phyloP scores from a whole-genome alignment of 2,113 vertebrate species.

The Scytalopus superciliaris region DNA sequence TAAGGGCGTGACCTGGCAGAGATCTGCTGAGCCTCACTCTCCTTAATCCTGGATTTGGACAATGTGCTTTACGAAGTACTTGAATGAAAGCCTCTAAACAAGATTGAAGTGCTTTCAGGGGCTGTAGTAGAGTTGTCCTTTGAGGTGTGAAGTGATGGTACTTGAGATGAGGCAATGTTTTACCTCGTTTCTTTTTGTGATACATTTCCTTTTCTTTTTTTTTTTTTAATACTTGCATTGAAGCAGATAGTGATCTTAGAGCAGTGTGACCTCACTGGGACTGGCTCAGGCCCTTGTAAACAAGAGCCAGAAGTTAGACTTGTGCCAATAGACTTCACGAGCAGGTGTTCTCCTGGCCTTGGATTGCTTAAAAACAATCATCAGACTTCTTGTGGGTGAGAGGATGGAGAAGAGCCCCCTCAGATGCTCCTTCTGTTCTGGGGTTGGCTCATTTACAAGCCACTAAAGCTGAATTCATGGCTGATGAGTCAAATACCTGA shows the following conservation, averaged over 20 bases:
- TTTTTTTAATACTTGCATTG: background rate
- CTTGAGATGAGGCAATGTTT: background rate
- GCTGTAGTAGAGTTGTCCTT: background rate
- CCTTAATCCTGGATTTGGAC: background rate
- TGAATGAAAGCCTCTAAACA: background rate
- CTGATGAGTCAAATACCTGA: background rate
- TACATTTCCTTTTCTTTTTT: background rate
- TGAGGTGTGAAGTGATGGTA: background rate
- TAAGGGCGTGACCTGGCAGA: background rate
- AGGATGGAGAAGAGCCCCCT: background rate
- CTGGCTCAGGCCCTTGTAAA: background rate
- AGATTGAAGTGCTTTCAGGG: background rate
- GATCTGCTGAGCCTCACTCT: background rate
- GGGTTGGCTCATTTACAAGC: background rate
- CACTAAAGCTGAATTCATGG: background rate
- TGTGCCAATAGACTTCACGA: background rate
- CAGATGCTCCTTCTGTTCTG: background rate
- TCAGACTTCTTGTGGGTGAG: background rate
- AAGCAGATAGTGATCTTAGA: background rate
- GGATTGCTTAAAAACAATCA: background rate
- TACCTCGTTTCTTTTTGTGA: conserved; percentile 22
- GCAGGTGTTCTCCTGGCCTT: background rate
- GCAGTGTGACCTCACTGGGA: background rate
- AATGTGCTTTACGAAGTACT: background rate
- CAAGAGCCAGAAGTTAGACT: background rate